A percentile compares a stretch with the other conserved stretches of the same genome.
Evolutionary conservation across 2,888 invertebrate genomes (phyloP).

Genomic region (Atethmia centrago): DNA sequence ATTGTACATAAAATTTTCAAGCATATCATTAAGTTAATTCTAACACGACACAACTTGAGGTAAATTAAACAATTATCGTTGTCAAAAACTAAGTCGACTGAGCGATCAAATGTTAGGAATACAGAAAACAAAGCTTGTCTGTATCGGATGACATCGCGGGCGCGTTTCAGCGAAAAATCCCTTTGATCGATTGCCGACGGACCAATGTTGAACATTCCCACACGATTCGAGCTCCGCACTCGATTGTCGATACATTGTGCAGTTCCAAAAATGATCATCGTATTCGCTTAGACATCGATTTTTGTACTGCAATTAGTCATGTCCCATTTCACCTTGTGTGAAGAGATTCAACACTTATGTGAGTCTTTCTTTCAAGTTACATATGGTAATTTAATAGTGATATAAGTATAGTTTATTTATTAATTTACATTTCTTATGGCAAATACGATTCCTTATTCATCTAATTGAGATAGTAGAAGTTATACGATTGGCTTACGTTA

Average conservation of each 20-base stretch:
- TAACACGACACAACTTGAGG: constrained; percentile 34
- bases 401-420: constrained; percentile 35
- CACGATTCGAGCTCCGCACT: constrained; percentile 80
- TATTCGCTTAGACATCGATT: constrained; percentile 63
- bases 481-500: constrained; percentile 31
- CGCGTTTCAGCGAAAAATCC: constrained; percentile 84
- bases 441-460: constrained; percentile 29
- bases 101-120: constrained; percentile 70
- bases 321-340: constrained; percentile 47
- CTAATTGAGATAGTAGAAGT: constrained; percentile 10
- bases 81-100: constrained; percentile 60
- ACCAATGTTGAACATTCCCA: constrained; percentile 86
- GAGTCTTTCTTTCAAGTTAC: constrained; percentile 44
- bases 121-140: constrained; percentile 73
- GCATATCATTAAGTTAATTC: constrained; percentile 37
- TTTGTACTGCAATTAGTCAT: constrained; percentile 61
- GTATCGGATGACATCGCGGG: constrained; percentile 82
- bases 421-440: constrained; percentile 21
- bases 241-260: constrained; percentile 71
- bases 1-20: constrained; percentile 37
- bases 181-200: constrained; percentile 85
- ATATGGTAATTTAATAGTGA: constrained; percentile 3
- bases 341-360: constrained; percentile 16
- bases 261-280: constrained; percentile 81
- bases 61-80: constrained; percentile 71